Base-by-base conservation (phyloP, 2,888 invertebrate genomes). In the Ischnura elegans region DNA sequence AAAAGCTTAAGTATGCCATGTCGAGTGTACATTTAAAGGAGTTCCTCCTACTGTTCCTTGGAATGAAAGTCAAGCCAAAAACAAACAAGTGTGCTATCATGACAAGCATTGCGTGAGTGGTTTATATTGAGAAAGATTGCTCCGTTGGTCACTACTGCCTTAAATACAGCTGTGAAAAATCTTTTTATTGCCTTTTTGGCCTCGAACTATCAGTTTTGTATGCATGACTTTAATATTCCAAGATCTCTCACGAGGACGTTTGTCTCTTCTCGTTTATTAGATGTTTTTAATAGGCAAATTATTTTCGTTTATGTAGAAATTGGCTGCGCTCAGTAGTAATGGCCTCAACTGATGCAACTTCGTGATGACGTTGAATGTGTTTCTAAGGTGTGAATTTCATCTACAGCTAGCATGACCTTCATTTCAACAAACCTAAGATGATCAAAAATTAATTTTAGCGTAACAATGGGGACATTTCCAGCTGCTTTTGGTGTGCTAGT, bases 21-120 rank as follows among this genome's bases (percentile, higher is more conserved):
- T 87, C 42, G 90, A 90, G 90, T 90, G 90, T 90, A 90, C 90
- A 90, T 90, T 90, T 90, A 90, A 90, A 51, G 90, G 43, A 90
- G 43, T 90, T 76, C 76, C 36, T 76, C 76, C 29, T 29, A 76
- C 25, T 76, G 29, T 21, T 29, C 13, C 76, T 36, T 76, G 76
- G 76, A 76, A 76, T 76, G 76, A 76, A 76, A 76, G 76, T 36
- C 76, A 76, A 76, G 76, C 36, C 36, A 10, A 36, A 36, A 13
- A 25, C 76, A 76, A 0, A 61, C n/a, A 10, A 61, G 61, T 76
- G 76, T 6, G 76, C 36, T n/a, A 36, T 36, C 76, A 3, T 36
- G 76, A 76, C 36, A 36, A 76, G 10, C 25, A n/a, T 36, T 76
- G 76, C 36, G n/a, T 10, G 76, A 76, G 76, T 76, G 76, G 76